Conservation (phyloP, 2,888 invertebrate genomes). For the Sepiola atlantica region DNA sequence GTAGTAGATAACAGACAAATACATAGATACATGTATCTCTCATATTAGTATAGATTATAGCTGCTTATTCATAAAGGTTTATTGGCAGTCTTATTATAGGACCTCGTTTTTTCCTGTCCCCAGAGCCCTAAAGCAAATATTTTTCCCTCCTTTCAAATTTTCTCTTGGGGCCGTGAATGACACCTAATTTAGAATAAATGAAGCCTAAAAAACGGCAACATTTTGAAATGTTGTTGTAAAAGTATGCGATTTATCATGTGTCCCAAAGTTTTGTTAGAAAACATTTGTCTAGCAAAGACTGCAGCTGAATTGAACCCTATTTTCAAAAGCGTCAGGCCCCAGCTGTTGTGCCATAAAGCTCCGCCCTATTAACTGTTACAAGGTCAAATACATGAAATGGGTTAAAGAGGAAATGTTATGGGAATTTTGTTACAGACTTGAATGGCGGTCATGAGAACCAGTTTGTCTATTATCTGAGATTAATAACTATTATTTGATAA, state of each 20-base stretch:
- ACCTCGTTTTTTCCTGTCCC: no score
- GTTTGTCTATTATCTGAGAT: neutral
- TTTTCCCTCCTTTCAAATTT: no score
- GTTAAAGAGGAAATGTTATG: slow-evolving; percentile 12
- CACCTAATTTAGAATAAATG: neutral
- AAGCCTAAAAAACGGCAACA: neutral
- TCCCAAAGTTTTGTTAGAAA: neutral
- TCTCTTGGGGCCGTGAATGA: neutral
- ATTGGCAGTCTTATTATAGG: no score
- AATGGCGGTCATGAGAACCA: neutral
- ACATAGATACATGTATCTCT: no score
- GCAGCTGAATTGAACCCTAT: neutral
- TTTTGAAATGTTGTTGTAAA: neutral
- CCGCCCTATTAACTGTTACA: neutral
- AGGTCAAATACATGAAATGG: neutral
- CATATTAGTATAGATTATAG: no score
- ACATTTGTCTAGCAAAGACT: neutral
- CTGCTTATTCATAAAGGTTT: no score
- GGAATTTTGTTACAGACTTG: neutral
- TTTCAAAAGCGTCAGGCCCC: neutral
- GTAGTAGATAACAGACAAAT: no score
- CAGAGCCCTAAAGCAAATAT: no score
- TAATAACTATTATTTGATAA: no score
- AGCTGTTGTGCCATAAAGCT: slow-evolving; percentile 18
- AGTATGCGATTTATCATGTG: neutral